Evolutionary conservation across 1,140 invertebrate genomes (phyloP).

Genomic region (Drosophila hydei): DNA sequence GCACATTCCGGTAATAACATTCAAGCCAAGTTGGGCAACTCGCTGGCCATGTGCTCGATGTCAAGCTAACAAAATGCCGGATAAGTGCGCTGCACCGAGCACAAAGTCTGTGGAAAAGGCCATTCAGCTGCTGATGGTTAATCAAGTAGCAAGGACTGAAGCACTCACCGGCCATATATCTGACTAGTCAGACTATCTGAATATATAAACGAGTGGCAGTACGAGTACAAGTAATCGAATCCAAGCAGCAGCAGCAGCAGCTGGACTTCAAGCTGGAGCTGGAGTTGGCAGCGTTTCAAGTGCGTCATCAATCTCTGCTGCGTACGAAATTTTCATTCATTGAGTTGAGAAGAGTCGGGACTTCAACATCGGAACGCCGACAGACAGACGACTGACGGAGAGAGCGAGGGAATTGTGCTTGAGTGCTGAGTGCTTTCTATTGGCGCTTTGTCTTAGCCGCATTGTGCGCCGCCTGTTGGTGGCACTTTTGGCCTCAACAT

Average conservation of each 20-base stretch:
- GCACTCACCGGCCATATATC: slow-evolving; percentile 19
- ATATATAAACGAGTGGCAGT: slow-evolving; percentile 1
- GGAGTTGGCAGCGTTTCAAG: slow-evolving; percentile 55
- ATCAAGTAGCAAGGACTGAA: slow-evolving; percentile 55
- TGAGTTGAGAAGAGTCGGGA: slow-evolving; percentile 39
- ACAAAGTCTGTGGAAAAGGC: slow-evolving; percentile 52
- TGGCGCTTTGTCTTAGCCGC: slow-evolving; percentile 74
- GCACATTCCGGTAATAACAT: slow-evolving; percentile 38
- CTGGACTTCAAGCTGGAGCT: slow-evolving; percentile 25
- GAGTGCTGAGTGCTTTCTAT: slow-evolving; percentile 61
- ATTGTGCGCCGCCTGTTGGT: slow-evolving; percentile 65
- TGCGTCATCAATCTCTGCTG: slow-evolving; percentile 75
- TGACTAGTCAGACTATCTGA: slow-evolving; percentile 23
- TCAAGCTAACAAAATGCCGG: slow-evolving; percentile 80
- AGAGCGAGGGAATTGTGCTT: slow-evolving; percentile 12
- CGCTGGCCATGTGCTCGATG: slow-evolving; percentile 43
- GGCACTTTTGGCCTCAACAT: slow-evolving; percentile 62
- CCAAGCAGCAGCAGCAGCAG: not conserved
- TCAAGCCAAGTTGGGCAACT: slow-evolving; percentile 17
- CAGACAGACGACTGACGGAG: not conserved
- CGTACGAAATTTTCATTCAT: slow-evolving; percentile 65
- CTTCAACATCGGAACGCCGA: not conserved
- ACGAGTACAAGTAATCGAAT: slow-evolving; percentile 47
- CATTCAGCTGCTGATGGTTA: slow-evolving; percentile 37
- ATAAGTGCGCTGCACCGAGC: slow-evolving; percentile 56